Evolutionary conservation across 2,888 invertebrate genomes (phyloP).

Genomic region (Operophtera brumata): DNA sequence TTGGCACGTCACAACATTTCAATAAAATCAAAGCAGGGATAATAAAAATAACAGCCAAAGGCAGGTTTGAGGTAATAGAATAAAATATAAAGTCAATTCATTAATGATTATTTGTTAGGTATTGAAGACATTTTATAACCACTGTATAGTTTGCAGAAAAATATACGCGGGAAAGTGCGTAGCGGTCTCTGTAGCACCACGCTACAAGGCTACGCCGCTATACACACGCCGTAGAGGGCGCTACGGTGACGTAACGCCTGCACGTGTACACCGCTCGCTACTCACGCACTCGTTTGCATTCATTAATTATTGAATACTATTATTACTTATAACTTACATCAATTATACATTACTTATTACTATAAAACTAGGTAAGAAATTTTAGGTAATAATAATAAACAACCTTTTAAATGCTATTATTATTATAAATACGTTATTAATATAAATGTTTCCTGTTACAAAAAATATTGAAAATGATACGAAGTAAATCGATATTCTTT

Average conservation of each 20-base stretch:
- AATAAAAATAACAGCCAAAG: conserved; percentile 72
- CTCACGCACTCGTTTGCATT: conserved; percentile 72
- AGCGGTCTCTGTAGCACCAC: conserved; percentile 38
- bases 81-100: conserved; percentile 80
- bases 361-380: conserved; percentile 79
- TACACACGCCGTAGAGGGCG: conserved; percentile 24
- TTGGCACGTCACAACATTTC: conserved; percentile 70
- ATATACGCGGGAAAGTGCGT: conserved; percentile 43
- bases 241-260: conserved; percentile 28
- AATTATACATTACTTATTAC: conserved; percentile 81
- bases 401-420: conserved; percentile 82
- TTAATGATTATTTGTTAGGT: conserved; percentile 78
- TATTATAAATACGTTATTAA: conserved; percentile 82
- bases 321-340: conserved; percentile 79
- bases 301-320: conserved; percentile 77
- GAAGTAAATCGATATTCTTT: conserved; percentile 81
- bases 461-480: conserved; percentile 81
- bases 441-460: conserved; percentile 82
- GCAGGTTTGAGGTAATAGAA: conserved; percentile 78
- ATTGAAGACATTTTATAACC: conserved; percentile 67
- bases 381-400: conserved; percentile 82
- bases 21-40: conserved; percentile 78
- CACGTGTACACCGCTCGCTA: conserved; percentile 59
- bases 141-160: conserved; percentile 66
- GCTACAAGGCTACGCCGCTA: conserved; percentile 32